These are phyloP conservation scores for Bos indicus DNA, from an alignment of 2,113 vertebrate species.

Conservation along the genomic window DNA sequence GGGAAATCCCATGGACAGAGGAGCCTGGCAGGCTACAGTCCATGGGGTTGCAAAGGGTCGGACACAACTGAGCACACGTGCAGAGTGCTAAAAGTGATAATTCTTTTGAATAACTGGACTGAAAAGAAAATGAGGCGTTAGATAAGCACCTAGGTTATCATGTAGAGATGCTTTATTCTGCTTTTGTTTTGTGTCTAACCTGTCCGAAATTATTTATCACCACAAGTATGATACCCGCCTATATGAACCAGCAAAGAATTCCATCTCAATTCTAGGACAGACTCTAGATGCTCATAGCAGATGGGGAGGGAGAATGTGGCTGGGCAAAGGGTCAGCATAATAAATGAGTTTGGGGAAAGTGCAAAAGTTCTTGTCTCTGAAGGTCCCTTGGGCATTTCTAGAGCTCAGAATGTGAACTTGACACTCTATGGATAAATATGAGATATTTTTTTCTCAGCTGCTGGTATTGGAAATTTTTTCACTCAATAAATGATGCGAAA, in stretches of 20 bases:
- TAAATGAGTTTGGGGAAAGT: not conserved
- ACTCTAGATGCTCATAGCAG: not conserved
- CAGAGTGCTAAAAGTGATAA: not conserved
- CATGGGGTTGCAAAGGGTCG: not conserved
- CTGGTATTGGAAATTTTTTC: not conserved
- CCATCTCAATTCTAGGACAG: not conserved
- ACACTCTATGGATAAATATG: not conserved
- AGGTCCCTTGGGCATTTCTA: not conserved
- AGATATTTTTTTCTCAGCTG: not conserved
- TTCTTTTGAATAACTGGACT: slow-evolving; percentile 38
- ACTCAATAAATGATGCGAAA: slow-evolving; percentile 45
- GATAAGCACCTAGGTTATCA: not conserved
- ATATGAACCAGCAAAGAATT: not conserved
- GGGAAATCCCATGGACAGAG: not conserved
- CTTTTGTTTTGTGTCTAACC: not conserved
- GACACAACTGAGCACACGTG: not conserved
- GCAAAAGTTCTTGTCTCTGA: not conserved
- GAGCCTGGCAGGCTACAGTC: not conserved
- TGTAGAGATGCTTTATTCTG: not conserved
- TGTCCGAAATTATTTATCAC: not conserved
- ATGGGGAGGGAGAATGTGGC: not conserved
- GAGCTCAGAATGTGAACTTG: not conserved
- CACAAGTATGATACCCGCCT: not conserved
- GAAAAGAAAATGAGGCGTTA: slow-evolving; percentile 43
- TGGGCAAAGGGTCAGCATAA: not conserved